Conservation (phyloP, 2,113 vertebrate genomes). For the Ibidorhyncha struthersii region DNA sequence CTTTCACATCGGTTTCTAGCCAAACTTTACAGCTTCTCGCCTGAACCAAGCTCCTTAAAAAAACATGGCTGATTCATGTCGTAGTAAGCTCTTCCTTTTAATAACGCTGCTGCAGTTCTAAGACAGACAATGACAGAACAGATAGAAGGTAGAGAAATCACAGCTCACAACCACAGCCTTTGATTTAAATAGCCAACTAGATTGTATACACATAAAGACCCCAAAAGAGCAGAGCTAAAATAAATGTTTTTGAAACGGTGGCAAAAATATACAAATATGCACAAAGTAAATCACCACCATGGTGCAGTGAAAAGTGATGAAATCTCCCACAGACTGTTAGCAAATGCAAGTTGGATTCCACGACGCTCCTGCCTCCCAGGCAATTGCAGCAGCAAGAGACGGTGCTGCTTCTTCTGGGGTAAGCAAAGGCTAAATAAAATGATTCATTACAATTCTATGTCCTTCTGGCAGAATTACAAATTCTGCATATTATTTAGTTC, state of each 20-base stretch:
- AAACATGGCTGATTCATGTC: not conserved
- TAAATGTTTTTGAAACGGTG: not conserved
- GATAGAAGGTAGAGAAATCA: constrained; percentile 12
- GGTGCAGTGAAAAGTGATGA: not conserved
- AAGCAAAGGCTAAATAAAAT: not conserved
- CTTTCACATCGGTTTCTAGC: not conserved
- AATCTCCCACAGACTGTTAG: not conserved
- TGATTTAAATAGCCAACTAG: constrained; percentile 19
- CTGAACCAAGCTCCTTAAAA: not conserved
- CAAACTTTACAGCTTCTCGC: not conserved
- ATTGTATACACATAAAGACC: not conserved
- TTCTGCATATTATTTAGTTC: not conserved
- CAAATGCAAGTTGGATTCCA: not conserved
- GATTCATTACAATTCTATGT: not conserved
- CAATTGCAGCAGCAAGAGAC: not conserved
- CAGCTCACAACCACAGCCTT: not conserved
- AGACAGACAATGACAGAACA: constrained; percentile 20
- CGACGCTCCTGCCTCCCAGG: not conserved
- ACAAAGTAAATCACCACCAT: not conserved
- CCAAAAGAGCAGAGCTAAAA: not conserved
- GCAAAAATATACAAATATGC: not conserved
- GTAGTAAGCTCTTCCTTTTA: not conserved
- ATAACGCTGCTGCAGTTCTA: not conserved
- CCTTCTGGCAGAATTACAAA: not conserved
- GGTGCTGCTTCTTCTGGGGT: not conserved